phyloP scores from a whole-genome alignment of 1,140 invertebrate species.

The Philotrypesis tridentata region DNA sequence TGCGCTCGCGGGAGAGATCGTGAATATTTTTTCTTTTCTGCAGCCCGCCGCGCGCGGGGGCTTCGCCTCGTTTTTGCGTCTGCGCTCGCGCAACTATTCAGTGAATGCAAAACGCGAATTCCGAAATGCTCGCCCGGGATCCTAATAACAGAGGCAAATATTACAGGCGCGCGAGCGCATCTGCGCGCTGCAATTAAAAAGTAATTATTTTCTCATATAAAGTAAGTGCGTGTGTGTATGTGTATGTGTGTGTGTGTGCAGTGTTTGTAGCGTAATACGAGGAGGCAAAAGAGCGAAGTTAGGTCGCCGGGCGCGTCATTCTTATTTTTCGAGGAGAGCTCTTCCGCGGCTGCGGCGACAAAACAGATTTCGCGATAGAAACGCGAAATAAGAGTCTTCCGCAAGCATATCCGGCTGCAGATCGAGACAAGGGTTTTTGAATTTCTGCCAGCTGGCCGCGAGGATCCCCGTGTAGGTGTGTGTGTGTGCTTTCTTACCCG shows the following conservation, averaged over 20 bases:
- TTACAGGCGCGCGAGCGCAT: not conserved
- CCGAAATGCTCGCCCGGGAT: not conserved
- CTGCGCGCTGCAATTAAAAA: slow-evolving; percentile 1
- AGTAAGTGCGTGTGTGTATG: no score
- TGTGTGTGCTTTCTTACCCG: no score
- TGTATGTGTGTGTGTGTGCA: no score
- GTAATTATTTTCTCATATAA: slow-evolving; percentile 4
- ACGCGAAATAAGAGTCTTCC: slow-evolving; percentile 41
- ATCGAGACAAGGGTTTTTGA: slow-evolving; percentile 30
- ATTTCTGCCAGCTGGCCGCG: slow-evolving; percentile 40
- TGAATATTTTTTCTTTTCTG: no score
- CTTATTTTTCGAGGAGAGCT: not conserved
- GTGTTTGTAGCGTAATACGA: no score
- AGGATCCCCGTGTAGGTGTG: no score
- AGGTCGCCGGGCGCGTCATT: not conserved
- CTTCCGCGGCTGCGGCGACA: not conserved
- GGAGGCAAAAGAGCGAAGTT: no score
- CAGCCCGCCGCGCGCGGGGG: no score
- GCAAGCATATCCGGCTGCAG: not conserved
- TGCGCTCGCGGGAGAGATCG: no score
- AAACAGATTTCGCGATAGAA: slow-evolving; percentile 34
- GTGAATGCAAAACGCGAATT: not conserved
- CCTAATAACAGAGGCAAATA: not conserved
- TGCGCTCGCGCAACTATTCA: no score
- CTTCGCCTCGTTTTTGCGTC: no score